phyloP scores from a whole-genome alignment of 2,797 vertebrate genomes.

The Eremophila alpestris region DNA sequence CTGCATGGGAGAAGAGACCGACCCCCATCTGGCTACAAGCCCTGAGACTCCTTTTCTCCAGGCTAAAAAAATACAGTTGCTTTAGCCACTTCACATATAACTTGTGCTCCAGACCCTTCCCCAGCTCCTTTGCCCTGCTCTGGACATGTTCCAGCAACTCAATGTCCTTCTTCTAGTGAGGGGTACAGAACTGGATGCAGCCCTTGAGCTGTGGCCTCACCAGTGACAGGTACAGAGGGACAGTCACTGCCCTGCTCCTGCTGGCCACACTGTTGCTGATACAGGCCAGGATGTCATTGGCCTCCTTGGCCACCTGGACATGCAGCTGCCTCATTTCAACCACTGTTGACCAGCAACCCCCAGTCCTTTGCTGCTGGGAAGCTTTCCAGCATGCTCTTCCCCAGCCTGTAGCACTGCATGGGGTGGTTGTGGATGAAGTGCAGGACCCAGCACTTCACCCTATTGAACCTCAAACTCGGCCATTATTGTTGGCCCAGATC shows the following conservation, averaged over 20 bases:
- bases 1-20: neutral
- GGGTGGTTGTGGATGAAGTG: neutral
- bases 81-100: neutral
- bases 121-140: neutral
- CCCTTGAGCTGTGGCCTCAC: neutral
- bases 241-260: neutral
- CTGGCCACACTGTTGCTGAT: neutral
- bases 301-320: neutral
- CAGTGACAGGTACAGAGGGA: too few relatives aligned
- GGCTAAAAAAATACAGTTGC: neutral
- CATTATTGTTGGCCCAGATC: neutral
- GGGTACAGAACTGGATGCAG: neutral
- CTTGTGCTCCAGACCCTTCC: neutral
- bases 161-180: neutral
- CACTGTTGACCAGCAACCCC: too few relatives aligned
- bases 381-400: neutral
- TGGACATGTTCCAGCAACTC: neutral
- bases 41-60: neutral
- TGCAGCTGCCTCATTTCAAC: neutral
- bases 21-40: neutral
- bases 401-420: neutral
- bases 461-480: neutral
- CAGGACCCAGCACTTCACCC: neutral
- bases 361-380: neutral
- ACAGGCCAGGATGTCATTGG: neutral